Evolutionary conservation across 2,113 vertebrate genomes (phyloP).

Genomic region (Prinia subflava): DNA sequence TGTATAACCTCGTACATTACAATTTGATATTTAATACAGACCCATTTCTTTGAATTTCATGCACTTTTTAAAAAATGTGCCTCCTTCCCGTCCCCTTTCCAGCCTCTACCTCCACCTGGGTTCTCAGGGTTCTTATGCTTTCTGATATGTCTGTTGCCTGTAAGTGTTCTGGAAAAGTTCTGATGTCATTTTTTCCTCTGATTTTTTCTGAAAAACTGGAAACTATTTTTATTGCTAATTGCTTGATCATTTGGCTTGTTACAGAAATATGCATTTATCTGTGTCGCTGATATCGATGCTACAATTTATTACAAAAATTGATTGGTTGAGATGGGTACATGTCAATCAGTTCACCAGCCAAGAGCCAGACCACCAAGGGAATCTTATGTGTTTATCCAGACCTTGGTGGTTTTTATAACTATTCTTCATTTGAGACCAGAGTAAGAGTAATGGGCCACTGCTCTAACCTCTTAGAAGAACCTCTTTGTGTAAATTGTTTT

Average conservation of each 20-base stretch:
- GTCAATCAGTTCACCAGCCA: neutral
- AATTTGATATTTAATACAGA: neutral
- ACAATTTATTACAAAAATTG: neutral
- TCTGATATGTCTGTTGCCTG: neutral
- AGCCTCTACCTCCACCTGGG: neutral
- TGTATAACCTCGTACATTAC: neutral
- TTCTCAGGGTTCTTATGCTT: neutral
- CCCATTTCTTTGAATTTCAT: neutral
- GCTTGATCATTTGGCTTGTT: neutral
- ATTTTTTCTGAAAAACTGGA: neutral
- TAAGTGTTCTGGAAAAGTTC: neutral
- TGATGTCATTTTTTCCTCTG: neutral
- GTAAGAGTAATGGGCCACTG: neutral
- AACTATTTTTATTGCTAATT: neutral
- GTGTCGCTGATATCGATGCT: neutral
- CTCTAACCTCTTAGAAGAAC: neutral
- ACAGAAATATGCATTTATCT: neutral
- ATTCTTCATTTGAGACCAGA: neutral
- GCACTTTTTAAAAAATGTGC: neutral
- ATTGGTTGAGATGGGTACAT: neutral
- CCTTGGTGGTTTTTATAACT: neutral
- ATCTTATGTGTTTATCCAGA: neutral
- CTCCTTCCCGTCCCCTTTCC: neutral
- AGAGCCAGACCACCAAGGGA: neutral
- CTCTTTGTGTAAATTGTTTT: neutral